Conservation (phyloP, 2,888 invertebrate species). For the Macrophya annulata region DNA sequence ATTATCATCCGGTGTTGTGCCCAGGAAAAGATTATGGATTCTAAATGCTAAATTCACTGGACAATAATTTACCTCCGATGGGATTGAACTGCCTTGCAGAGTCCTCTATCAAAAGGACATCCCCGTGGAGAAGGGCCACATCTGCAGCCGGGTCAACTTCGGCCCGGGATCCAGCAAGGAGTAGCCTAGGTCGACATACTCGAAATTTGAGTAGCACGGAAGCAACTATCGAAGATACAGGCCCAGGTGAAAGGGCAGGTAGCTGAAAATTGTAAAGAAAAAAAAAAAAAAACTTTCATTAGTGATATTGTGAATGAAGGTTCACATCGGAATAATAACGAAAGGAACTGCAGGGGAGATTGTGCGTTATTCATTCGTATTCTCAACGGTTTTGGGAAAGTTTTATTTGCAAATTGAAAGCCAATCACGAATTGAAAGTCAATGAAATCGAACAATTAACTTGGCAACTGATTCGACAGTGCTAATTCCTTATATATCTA, state of each 20-base stretch:
- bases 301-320: background rate
- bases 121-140: slow-evolving; percentile 83
- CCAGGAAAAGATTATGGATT: background rate
- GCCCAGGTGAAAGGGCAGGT: slow-evolving; percentile 73
- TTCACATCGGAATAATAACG: background rate
- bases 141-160: slow-evolving; percentile 84
- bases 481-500: background rate
- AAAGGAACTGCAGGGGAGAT: background rate
- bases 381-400: slow-evolving; percentile 39
- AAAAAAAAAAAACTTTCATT: slow-evolving; percentile 9
- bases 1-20: no score
- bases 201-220: slow-evolving; percentile 76
- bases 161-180: slow-evolving; percentile 84
- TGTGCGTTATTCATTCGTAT: slow-evolving; percentile 26
- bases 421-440: slow-evolving; percentile 28
- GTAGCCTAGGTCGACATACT: slow-evolving; percentile 79
- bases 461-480: slow-evolving; percentile 19
- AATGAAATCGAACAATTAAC: slow-evolving; percentile 20
- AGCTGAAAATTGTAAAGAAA: slow-evolving; percentile 68
- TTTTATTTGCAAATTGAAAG: slow-evolving; percentile 4
- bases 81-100: slow-evolving; percentile 82
- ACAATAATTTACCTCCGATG: slow-evolving; percentile 78
- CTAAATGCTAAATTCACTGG: background rate
- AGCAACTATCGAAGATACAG: slow-evolving; percentile 75
- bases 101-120: slow-evolving; percentile 84